Evolutionary conservation across 1,140 invertebrate genomes (phyloP), one percentile per base, ranked within the genome.

Genomic region (Oedothorax gibbosus): DNA sequence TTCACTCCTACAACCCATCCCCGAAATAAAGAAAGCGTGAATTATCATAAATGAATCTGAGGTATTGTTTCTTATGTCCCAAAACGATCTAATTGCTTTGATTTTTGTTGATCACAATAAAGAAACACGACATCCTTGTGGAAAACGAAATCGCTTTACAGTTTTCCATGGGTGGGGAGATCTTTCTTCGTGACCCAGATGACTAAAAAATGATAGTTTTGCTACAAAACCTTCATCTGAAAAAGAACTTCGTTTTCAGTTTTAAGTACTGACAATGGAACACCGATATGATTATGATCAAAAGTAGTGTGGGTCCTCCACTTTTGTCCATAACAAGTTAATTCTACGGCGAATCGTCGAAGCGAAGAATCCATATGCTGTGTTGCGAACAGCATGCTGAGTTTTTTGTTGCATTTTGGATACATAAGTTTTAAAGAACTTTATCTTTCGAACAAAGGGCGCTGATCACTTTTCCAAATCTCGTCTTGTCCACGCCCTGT

Each of bases 31-130:
- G 81, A 84, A 84, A 84, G 81, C 81, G 64, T 84, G 81, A 76
- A 84, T 65, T 76, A 75, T 72, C 21, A 71, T 73, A 78, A 73
- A 53, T 64, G 35, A 11, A 69, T 12, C 18, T 69, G 68, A 69
- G 57, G 66, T 69, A 80, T 2, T 11, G 9, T 9, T 54, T 73
- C 56, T 65, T 72, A 49, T 54, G 53, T 57, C n/a, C 7, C 71
- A 75, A 76, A 84, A 84, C 81, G 81, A 84, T 84, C 81, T 84
- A 84, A 84, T 84, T 84, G 49, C 69, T 76, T 56, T 71, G 66
- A 60, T 81, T 71, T 60, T 12, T 80, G n/a, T 35, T 2, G 18
- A n/a, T 62, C 57, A 14, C 10, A 9, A 72, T 20, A 72, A 57
- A 14, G 35, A 84, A 76, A 11, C 35, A 14, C 62, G 15, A 72